Base-by-base conservation (phyloP, 2,888 invertebrate genomes). In the Papilio elwesi region DNA sequence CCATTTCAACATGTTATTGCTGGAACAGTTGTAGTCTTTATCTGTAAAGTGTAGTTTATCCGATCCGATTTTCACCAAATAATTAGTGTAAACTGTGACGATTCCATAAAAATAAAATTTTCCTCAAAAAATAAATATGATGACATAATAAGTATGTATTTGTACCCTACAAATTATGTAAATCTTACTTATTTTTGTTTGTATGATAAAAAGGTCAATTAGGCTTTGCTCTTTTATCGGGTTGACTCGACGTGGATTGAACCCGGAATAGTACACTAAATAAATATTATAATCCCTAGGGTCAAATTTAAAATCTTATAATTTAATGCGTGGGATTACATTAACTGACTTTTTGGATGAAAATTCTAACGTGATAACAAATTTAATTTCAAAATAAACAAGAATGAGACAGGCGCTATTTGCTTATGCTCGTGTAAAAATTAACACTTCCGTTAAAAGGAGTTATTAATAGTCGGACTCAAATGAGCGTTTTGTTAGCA, bases 401-500 rank as follows among this genome's bases (percentile, higher is more conserved):
- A 59, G 59, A 6, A 57, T 57, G 57, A 59, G 59, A 59, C 59
- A 59, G 38, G 59, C 57, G 57, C 38, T 59, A 38, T 59, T 59
- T 59, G 38, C 59, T 59, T 59, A 8, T 36, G 59, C 59, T 38
- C 59, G 59, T 59, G 38, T 59, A 59, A 59, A 59, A 59, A 59
- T 59, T 59, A 59, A 59, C 36, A 59, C 59, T 59, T 59, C 59
- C 38, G 59, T 59, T 59, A 59, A 59, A 59, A 59, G 59, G 38
- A 9, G 59, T 59, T 59, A 59, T 59, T 38, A 59, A 59, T 59
- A 38, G 59, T 13, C 59, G 9, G 59, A 57, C 36, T 36, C 13
- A 59, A 59, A 59, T 59, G 59, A 59, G 36, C 38, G 59, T 38
- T 59, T 59, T 9, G 38, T 59, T 59, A 59, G n/a, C 59, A 57